These are phyloP conservation scores for Philaethria dido DNA, from an alignment of 2,888 invertebrate genomes.

Conservation along the genomic window DNA sequence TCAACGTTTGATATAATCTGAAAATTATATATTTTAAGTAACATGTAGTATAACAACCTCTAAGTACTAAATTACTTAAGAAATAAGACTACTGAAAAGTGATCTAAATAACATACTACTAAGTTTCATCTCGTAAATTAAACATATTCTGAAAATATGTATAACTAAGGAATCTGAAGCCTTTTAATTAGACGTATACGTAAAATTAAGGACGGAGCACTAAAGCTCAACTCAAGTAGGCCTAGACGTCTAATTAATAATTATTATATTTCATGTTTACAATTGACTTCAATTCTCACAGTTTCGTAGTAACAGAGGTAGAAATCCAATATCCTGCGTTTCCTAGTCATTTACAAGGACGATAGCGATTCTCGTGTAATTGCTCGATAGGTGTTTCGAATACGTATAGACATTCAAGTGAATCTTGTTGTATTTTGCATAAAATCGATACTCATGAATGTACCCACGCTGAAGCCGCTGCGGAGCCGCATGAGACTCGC, in stretches of 20 bases:
- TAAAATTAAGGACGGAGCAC: slow-evolving; percentile 3
- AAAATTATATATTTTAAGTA: slow-evolving; percentile 1
- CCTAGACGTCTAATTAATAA: slow-evolving; percentile 4
- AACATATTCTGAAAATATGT: not conserved
- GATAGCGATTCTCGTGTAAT: slow-evolving; percentile 70
- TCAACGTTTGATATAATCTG: not conserved
- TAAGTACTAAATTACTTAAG: not conserved
- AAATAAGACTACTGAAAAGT: not conserved
- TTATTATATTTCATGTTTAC: slow-evolving; percentile 63
- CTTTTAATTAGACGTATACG: slow-evolving; percentile 2
- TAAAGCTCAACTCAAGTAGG: not conserved
- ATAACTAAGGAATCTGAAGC: slow-evolving; percentile 11
- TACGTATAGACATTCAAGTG: slow-evolving; percentile 74
- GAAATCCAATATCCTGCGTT: slow-evolving; percentile 57
- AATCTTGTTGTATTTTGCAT: slow-evolving; percentile 84
- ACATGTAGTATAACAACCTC: not conserved
- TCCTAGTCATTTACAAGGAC: slow-evolving; percentile 62
- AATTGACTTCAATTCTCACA: slow-evolving; percentile 60
- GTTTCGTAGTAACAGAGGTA: slow-evolving; percentile 57
- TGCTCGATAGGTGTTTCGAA: slow-evolving; percentile 66
- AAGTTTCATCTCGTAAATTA: slow-evolving; percentile 6
- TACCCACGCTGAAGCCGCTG: slow-evolving; percentile 61
- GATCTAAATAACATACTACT: slow-evolving; percentile 8
- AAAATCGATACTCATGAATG: slow-evolving; percentile 83
- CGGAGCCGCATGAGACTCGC: slow-evolving; percentile 65